phyloP scores from a whole-genome alignment of 2,113 vertebrate species.

The Raja brachyura region DNA sequence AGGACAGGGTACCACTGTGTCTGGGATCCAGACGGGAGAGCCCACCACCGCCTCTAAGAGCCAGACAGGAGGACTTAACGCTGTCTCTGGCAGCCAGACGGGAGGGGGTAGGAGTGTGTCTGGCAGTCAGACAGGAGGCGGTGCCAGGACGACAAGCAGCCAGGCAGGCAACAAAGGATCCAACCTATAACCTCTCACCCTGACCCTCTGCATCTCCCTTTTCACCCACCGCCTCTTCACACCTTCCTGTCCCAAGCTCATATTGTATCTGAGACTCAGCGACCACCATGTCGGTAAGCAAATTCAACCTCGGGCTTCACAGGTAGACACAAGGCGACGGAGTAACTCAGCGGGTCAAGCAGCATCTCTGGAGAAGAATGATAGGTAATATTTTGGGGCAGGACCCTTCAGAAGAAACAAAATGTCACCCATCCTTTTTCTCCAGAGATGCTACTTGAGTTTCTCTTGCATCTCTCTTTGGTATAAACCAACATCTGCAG shows the following conservation, averaged over 20 bases:
- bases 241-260: background rate
- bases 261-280: background rate
- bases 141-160: background rate
- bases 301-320: background rate
- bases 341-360: too few species aligned
- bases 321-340: too few species aligned
- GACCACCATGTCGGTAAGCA: slow-evolving; percentile 2
- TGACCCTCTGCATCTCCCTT: background rate
- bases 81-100: background rate
- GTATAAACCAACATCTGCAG: too few species aligned
- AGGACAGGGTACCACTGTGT: too few species aligned
- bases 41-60: background rate
- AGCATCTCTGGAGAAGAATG: too few species aligned
- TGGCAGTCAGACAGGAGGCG: background rate
- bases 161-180: background rate
- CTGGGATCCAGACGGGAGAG: background rate
- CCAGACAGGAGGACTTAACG: background rate
- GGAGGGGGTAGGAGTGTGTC: background rate
- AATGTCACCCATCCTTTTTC: too few species aligned
- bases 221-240: background rate
- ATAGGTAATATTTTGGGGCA: too few species aligned
- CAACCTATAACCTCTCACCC: background rate
- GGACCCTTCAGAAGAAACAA: too few species aligned
- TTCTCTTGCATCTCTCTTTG: too few species aligned
- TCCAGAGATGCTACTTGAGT: too few species aligned